Evolutionary conservation across 2,888 invertebrate species (phyloP).

Genomic region (Leptarthrus brevirostris): DNA sequence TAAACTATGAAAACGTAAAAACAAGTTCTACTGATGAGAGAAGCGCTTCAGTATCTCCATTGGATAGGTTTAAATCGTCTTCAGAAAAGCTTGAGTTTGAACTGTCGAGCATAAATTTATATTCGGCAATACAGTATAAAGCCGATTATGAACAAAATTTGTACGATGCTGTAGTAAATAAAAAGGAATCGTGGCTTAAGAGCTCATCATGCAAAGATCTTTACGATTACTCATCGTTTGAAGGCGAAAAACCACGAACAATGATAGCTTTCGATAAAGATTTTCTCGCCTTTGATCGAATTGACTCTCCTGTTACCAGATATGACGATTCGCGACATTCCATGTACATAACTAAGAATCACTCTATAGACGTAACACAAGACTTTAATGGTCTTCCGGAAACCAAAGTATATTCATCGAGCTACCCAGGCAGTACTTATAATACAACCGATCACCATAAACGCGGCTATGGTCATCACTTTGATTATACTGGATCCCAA

Average conservation of each 20-base stretch:
- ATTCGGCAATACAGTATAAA: conserved; percentile 66
- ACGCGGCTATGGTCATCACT: conserved; percentile 70
- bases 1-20: conserved; percentile 66
- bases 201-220: conserved; percentile 86
- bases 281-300: conserved; percentile 67
- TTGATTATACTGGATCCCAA: conserved; percentile 75
- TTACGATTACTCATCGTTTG: conserved; percentile 78
- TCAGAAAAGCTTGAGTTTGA: conserved; percentile 71
- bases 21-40: conserved; percentile 58
- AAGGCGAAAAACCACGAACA: conserved; percentile 68
- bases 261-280: conserved; percentile 68
- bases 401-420: conserved; percentile 84
- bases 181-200: conserved; percentile 75
- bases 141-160: conserved; percentile 62
- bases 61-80: conserved; percentile 61
- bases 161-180: conserved; percentile 62
- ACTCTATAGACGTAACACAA: conserved; percentile 77
- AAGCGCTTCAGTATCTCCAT: conserved; percentile 58
- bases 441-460: conserved; percentile 68
- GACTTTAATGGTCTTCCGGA: conserved; percentile 72
- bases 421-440: conserved; percentile 84
- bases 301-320: conserved; percentile 78
- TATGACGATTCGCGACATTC: conserved; percentile 77
- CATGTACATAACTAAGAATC: conserved; percentile 72
- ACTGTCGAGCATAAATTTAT: conserved; percentile 71